Base-by-base conservation (phyloP, 2,888 invertebrate genomes). In the Acronicta alni region DNA sequence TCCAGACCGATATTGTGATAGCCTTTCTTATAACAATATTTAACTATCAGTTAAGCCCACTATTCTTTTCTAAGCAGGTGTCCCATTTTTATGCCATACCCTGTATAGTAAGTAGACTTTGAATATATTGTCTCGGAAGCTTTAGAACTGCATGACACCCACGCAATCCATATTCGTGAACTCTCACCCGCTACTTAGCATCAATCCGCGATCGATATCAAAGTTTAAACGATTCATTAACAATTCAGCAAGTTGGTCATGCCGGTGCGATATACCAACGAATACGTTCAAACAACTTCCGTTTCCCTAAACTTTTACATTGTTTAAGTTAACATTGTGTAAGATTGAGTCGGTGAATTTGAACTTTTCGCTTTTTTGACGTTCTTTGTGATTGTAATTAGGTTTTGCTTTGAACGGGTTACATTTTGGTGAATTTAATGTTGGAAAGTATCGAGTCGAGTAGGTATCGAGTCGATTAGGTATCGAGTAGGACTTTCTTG, bases 141-240 rank as follows among this genome's bases (percentile, higher is more conserved):
- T 7, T 7, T 6, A 23, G 5, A 23, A 5, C 23, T 23, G 23
- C 23, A 23, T 30, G 30, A 30, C 30, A 30, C 30, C 30, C 30
- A 30, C 30, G 12, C 30, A 12, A 12, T 12, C 30, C 12, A 42
- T 72, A 47, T 75, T 60, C 54, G 48, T 39, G 38, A 56, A 55
- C 70, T 63, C 61, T 67, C 73, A 60, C 51, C 58, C 53, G 61
- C 71, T 72, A 79, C 76, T 80, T 81, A 66, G 63, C 71, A 58
- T 64, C 60, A 62, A 72, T 78, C 38, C 62, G 62, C 79, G 75
- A 81, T 84, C 77, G 67, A 82, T 81, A 67, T 43, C 63, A 57
- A 83, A 80, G 77, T 83, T 84, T 77, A 75, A 77, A 72, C 69
- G 77, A 77, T 76, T 68, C 76, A 84, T 84, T 83, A 84, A 73